phyloP scores from a whole-genome alignment of 2,113 vertebrate genomes.

The Nothoprocta pentlandii region DNA sequence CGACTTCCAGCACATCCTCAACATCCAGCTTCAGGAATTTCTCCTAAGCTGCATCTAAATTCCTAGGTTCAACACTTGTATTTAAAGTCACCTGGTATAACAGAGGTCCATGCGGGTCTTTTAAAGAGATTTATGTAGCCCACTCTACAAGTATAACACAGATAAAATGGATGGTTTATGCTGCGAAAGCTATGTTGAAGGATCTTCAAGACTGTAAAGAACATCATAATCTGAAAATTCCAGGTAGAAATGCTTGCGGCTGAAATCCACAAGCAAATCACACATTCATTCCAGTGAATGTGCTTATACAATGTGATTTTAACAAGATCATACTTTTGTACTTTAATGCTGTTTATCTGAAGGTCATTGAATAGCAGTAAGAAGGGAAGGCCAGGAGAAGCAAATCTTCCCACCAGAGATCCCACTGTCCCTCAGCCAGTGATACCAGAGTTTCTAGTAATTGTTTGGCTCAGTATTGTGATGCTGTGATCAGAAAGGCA shows the following conservation, averaged over 20 bases:
- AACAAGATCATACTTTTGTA: background rate
- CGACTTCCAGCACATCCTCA: background rate
- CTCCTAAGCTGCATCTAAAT: background rate
- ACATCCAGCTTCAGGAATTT: background rate
- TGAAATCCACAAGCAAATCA: background rate
- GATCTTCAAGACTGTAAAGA: background rate
- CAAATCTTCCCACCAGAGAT: background rate
- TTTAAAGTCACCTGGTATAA: background rate
- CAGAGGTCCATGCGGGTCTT: background rate
- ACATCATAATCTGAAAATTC: background rate
- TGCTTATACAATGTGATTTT: background rate
- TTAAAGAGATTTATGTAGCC: background rate
- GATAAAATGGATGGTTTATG: background rate
- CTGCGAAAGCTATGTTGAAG: background rate
- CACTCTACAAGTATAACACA: background rate
- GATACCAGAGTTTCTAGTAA: background rate
- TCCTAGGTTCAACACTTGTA: background rate
- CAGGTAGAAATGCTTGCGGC: background rate
- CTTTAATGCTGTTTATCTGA: background rate
- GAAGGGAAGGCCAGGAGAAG: background rate
- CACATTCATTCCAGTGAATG: background rate
- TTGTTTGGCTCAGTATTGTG: background rate
- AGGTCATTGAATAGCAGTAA: background rate
- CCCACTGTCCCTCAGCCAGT: background rate
- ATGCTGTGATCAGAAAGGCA: background rate